Percentiles rank a stretch among this genome's conserved stretches.
These are phyloP conservation scores for Microdon myrmicae DNA, from an alignment of 2,888 invertebrate species.

Conservation along the genomic window DNA sequence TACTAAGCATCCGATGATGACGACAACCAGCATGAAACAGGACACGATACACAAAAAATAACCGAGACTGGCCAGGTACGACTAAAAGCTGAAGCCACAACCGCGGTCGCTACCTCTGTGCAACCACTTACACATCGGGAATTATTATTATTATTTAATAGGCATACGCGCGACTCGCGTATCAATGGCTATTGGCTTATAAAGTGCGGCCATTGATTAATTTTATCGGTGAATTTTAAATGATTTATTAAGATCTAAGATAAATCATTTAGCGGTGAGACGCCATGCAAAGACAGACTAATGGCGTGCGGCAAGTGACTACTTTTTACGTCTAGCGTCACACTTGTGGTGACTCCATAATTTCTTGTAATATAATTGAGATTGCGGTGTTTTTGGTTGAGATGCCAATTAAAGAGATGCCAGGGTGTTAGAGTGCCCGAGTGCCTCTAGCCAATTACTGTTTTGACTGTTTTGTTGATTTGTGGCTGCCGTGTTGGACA, in stretches of 20 bases:
- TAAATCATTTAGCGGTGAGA: constrained; percentile 60
- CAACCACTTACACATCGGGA: constrained; percentile 34
- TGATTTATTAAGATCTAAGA: constrained; percentile 62
- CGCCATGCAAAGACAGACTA: constrained; percentile 6
- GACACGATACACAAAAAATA: constrained; percentile 1
- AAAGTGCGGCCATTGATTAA: constrained; percentile 61
- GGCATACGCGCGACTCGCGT: constrained; percentile 43
- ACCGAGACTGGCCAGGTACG: constrained; percentile 3
- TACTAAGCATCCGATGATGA: constrained; percentile 19
- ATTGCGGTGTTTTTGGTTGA: constrained; percentile 10
- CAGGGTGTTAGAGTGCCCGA: constrained; percentile 1
- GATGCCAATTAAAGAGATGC: constrained; percentile 12
- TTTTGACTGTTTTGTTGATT: constrained; percentile 7
- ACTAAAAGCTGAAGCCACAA: constrained; percentile 7
- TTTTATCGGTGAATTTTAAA: constrained; percentile 60
- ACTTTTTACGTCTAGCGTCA: not conserved
- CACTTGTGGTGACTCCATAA: constrained; percentile 4
- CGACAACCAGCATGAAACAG: constrained; percentile 31
- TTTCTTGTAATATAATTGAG: constrained; percentile 7
- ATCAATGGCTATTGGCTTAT: constrained; percentile 55
- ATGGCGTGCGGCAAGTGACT: constrained; percentile 1
- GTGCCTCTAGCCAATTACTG: constrained; percentile 6
- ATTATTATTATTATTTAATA: constrained; percentile 49
- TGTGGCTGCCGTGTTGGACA: constrained; percentile 2
- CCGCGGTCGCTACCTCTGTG: constrained; percentile 15